phyloP scores from a whole-genome alignment of 2,113 vertebrate species.

The Cavia porcellus region DNA sequence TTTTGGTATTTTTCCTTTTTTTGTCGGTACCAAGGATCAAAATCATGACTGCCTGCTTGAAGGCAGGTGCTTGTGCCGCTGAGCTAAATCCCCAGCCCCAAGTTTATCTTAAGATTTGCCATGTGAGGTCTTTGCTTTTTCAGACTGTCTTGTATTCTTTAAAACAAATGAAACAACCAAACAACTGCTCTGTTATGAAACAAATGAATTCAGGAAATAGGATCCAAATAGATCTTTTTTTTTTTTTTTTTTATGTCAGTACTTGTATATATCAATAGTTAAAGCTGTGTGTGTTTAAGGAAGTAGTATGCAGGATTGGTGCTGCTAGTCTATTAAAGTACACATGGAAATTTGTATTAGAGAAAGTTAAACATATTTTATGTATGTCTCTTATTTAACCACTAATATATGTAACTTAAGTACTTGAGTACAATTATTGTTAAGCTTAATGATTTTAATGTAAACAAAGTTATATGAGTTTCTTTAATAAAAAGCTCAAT shows the following conservation, averaged over 20 bases:
- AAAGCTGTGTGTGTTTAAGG: background rate
- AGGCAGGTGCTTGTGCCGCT: too few relatives aligned
- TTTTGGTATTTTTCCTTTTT: too few relatives aligned
- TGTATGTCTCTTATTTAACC: background rate
- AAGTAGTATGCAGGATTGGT: background rate
- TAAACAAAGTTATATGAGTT: constrained; percentile 40
- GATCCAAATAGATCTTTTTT: background rate
- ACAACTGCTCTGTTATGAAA: background rate
- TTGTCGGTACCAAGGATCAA: too few relatives aligned
- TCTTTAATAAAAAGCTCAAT: background rate
- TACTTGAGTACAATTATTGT: background rate
- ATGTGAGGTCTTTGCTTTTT: constrained; percentile 11
- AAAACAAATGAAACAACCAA: constrained; percentile 6
- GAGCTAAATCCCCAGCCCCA: too few relatives aligned
- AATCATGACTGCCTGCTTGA: too few relatives aligned
- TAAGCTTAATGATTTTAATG: background rate
- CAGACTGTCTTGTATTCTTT: background rate
- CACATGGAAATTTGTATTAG: background rate
- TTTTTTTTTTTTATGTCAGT: background rate
- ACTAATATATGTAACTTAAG: background rate
- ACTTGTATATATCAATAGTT: background rate
- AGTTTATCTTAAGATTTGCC: constrained; percentile 45
- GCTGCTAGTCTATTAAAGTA: background rate
- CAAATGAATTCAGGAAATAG: background rate
- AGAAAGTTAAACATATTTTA: constrained; percentile 27